These are phyloP conservation scores for Leptonema lineaticorne DNA, from an alignment of 1,140 invertebrate species.

Conservation along the genomic window DNA sequence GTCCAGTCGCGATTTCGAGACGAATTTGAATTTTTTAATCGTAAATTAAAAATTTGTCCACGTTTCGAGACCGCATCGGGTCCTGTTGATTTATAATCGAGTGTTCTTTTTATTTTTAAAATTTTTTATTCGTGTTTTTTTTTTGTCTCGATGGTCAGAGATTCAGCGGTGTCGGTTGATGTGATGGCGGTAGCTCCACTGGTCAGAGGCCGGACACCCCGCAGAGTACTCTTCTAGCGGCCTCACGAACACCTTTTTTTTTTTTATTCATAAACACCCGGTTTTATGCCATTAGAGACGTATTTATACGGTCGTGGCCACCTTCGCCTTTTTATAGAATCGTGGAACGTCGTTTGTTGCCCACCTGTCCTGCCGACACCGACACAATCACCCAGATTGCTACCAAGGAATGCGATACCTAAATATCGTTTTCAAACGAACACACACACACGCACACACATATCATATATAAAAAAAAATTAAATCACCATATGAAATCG, in stretches of 20 bases:
- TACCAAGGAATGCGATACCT: neutral
- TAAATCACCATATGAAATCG: too few species aligned
- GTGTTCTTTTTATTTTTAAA: too few species aligned
- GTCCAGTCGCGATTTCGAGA: too few species aligned
- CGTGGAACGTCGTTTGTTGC: neutral
- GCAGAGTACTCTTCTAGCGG: conserved; percentile 25
- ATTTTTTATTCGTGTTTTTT: too few species aligned
- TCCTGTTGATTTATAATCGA: too few species aligned
- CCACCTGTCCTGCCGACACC: conserved; percentile 26
- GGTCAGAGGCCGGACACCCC: conserved; percentile 37
- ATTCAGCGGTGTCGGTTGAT: neutral
- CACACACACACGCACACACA: too few species aligned
- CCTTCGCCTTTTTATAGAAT: neutral
- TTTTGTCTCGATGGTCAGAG: too few species aligned
- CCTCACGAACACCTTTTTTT: conserved; percentile 17
- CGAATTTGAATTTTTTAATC: too few species aligned
- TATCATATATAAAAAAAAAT: too few species aligned
- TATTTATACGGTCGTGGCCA: conserved; percentile 31
- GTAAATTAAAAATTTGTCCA: too few species aligned
- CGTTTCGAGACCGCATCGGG: too few species aligned
- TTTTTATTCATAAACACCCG: conserved; percentile 42
- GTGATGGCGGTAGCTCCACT: conserved; percentile 34
- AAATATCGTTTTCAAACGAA: too few species aligned
- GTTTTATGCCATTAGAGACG: conserved; percentile 38
- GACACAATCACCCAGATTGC: conserved; percentile 1